Evolutionary conservation across 2,888 invertebrate genomes (phyloP), one percentile per base, ranked within the genome.

Genomic region (Cryptophagus acutangulus): DNA sequence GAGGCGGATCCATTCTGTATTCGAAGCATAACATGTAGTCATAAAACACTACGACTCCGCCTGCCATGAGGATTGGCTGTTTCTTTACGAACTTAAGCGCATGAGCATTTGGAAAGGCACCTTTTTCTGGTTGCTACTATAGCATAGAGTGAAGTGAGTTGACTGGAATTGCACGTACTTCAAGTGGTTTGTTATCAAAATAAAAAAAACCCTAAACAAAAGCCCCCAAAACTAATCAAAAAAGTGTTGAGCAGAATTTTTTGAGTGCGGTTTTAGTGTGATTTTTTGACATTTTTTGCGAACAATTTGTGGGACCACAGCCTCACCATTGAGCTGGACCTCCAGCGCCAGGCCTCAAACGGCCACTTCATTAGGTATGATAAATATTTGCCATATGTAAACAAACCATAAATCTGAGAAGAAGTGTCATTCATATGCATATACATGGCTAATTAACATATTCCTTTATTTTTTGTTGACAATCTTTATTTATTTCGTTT

Each of bases 261-360:
- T 45, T 36, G 35, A 36, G n/a, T n/a, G n/a, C n/a, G n/a, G n/a
- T 13, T 31, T 13, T 31, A 15, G 14, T 31, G 51, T 52, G 47
- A 44, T n/a, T 31, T 13, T 31, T 15, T 31, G 14, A 31, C 16
- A 15, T 16, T 13, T n/a, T 3, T 31, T 31, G n/a, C 9, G 10
- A 20, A 43, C 36, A 17, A 12, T 8, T 42, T 41, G 38, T 61
- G 51, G 61, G 48, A 31, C 51, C 64, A 77, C 77, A 71, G 74
- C 74, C 61, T 65, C 78, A 81, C 71, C 73, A 77, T 82, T 82
- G 83, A 84, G 76, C 82, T 83, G 74, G 83, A 84, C 58, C 76
- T 83, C 66, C 82, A 83, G 62, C 70, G 75, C 59, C 82, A 82
- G 74, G 80, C 82, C 74, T 79, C 82, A 74, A 76, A 76, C 74